phyloP scores from a whole-genome alignment of 2,797 vertebrate species.

The Limnodromus scolopaceus region DNA sequence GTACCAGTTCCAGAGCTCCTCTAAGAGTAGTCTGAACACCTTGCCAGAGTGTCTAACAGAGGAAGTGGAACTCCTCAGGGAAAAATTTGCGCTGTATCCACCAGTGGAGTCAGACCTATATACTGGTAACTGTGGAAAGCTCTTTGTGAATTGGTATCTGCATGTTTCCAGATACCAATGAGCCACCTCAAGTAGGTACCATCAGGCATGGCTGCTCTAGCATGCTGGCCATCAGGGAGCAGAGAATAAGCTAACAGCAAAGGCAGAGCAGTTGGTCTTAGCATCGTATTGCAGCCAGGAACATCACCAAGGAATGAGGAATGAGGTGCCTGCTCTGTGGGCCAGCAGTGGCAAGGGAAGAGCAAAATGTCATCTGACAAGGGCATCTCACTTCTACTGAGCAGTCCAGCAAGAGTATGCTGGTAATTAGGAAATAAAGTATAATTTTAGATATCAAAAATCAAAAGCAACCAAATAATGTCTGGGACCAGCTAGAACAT shows the following conservation, averaged over 20 bases:
- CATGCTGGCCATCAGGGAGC: accelerated
- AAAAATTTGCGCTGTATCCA: background rate
- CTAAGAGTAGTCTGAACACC: background rate
- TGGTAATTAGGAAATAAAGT: background rate
- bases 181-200: background rate
- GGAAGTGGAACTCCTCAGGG: background rate
- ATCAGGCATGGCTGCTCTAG: background rate
- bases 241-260: background rate
- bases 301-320: background rate
- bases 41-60: background rate
- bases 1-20: background rate
- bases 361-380: background rate
- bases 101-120: background rate
- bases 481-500: background rate
- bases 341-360: background rate
- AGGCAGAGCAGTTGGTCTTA: background rate
- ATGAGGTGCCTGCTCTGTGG: background rate
- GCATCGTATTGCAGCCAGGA: background rate
- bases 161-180: accelerated
- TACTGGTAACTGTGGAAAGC: background rate
- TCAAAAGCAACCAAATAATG: background rate
- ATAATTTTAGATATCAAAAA: background rate
- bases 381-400: background rate
- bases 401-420: background rate
- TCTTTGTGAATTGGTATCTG: background rate